Percentiles rank a stretch among this genome's conserved stretches.
phyloP scores from a whole-genome alignment of 2,888 invertebrate species.

The Synanthedon andrenaeformis region DNA sequence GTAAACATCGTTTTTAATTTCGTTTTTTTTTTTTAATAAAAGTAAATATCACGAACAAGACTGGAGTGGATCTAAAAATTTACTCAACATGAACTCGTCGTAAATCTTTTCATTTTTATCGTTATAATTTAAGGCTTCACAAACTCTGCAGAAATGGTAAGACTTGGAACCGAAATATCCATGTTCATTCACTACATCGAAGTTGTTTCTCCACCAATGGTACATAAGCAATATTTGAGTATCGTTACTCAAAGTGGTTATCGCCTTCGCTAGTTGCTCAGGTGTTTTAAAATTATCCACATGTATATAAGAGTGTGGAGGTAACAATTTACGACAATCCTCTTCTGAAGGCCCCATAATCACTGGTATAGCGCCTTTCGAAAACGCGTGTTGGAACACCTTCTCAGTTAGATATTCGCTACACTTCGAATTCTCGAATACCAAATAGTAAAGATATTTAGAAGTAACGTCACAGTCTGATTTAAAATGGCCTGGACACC shows the following conservation, averaged over 20 bases:
- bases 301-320: slow-evolving; percentile 74
- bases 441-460: slow-evolving; percentile 76
- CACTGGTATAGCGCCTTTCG: slow-evolving; percentile 73
- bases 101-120: slow-evolving; percentile 27
- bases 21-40: neutral
- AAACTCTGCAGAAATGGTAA: slow-evolving; percentile 73
- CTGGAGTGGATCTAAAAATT: slow-evolving; percentile 1
- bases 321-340: slow-evolving; percentile 65
- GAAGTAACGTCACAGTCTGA: slow-evolving; percentile 69
- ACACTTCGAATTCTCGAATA: slow-evolving; percentile 79
- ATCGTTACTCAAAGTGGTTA: slow-evolving; percentile 50
- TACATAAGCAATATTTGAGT: slow-evolving; percentile 42
- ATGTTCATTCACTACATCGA: slow-evolving; percentile 73
- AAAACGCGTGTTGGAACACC: slow-evolving; percentile 74
- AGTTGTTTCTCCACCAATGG: slow-evolving; percentile 73
- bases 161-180: slow-evolving; percentile 74
- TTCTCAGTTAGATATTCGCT: slow-evolving; percentile 79
- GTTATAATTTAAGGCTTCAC: slow-evolving; percentile 77
- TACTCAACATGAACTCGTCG: slow-evolving; percentile 9
- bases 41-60: neutral
- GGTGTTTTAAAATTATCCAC: slow-evolving; percentile 66
- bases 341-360: slow-evolving; percentile 71
- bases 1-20: neutral
- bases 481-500: slow-evolving; percentile 74
- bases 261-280: slow-evolving; percentile 59